Conservation (phyloP, 2,888 invertebrate genomes). For the Stratiomys singularior region DNA sequence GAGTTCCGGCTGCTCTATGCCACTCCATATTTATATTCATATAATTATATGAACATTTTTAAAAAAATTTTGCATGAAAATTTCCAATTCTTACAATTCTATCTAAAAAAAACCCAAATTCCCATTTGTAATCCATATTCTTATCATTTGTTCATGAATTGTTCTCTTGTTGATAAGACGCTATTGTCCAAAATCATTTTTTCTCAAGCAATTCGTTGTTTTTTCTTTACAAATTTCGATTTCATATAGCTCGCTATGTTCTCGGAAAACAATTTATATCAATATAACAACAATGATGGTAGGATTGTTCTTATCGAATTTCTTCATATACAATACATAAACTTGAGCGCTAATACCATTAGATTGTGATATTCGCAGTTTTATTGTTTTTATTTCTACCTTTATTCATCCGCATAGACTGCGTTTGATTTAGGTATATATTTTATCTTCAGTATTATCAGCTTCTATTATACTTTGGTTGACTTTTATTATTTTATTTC, state of each 20-base stretch:
- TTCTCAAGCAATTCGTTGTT: background rate
- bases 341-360: too few species aligned
- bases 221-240: background rate
- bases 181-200: constrained; percentile 1
- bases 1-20: too few species aligned
- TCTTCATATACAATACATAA: constrained; percentile 14
- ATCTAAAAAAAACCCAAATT: too few species aligned
- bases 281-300: background rate
- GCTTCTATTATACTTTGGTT: constrained; percentile 25
- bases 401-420: background rate
- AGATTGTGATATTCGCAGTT: background rate
- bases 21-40: too few species aligned
- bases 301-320: constrained; percentile 38
- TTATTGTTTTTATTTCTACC: background rate
- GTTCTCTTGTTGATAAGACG: constrained; percentile 4
- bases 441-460: constrained; percentile 22
- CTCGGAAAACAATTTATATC: constrained; percentile 13
- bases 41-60: too few species aligned
- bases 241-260: constrained; percentile 11
- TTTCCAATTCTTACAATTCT: too few species aligned
- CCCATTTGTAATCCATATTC: too few species aligned
- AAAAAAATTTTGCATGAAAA: too few species aligned
- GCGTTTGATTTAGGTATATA: background rate
- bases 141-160: too few species aligned
- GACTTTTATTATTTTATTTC: constrained; percentile 3